Evolutionary conservation across 1,140 invertebrate genomes (phyloP).

Genomic region (Heliconius nattereri): DNA sequence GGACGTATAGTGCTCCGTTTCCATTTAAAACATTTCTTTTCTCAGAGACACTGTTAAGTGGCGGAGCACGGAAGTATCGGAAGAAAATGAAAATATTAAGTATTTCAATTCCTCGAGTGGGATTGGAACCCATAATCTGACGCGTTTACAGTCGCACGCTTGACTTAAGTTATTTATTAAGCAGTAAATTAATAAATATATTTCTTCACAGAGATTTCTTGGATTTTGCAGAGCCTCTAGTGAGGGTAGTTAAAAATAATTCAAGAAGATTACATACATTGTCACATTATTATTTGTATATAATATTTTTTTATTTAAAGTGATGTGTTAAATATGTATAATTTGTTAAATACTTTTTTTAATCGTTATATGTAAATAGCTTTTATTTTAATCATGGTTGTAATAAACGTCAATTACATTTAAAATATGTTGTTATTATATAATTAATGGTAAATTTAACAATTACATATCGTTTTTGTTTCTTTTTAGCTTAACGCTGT

Average conservation of each 20-base stretch:
- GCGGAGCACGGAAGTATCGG: too few species aligned
- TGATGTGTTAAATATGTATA: neutral
- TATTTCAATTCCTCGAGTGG: too few species aligned
- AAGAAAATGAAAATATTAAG: too few species aligned
- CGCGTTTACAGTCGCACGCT: too few species aligned
- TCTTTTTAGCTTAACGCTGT: neutral
- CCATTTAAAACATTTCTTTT: too few species aligned
- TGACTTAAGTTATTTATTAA: too few species aligned
- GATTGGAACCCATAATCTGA: too few species aligned
- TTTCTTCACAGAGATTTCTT: slow-evolving; percentile 20
- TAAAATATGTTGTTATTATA: neutral
- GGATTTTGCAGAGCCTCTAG: slow-evolving; percentile 1
- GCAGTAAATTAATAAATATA: neutral
- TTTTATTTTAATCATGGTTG: neutral
- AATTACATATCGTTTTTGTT: too few species aligned
- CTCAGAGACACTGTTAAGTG: too few species aligned
- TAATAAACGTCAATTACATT: neutral
- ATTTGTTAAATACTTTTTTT: neutral
- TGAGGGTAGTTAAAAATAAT: neutral
- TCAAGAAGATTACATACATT: neutral
- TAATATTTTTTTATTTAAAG: neutral
- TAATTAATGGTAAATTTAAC: too few species aligned
- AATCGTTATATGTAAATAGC: neutral
- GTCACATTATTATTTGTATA: neutral
- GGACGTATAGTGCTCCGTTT: too few species aligned